phyloP scores from a whole-genome alignment of 1,140 invertebrate species.

The Drosophila nigromelanica region DNA sequence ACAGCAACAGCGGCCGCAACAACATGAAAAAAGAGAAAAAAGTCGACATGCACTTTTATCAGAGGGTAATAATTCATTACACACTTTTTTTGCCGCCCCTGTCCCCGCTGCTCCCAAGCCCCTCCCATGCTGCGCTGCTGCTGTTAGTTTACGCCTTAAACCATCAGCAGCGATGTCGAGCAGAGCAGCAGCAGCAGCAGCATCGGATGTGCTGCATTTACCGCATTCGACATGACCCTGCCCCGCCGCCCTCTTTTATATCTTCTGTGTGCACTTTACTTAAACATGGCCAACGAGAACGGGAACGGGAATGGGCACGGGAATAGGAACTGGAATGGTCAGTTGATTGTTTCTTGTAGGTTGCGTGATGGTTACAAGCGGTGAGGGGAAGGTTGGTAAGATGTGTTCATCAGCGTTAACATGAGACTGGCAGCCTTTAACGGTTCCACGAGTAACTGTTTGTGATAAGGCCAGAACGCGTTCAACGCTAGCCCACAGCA shows the following conservation, averaged over 20 bases:
- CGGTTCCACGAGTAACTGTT: constrained; percentile 45
- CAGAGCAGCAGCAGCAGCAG: constrained; percentile 17
- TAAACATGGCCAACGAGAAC: not conserved
- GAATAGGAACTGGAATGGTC: constrained; percentile 20
- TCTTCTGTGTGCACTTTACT: constrained; percentile 25
- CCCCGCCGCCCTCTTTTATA: constrained; percentile 13
- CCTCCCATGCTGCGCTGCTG: constrained; percentile 15
- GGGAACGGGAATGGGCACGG: constrained; percentile 15
- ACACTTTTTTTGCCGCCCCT: constrained; percentile 65
- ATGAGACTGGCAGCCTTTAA: constrained; percentile 50
- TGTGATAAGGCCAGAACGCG: constrained; percentile 38
- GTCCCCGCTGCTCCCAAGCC: not conserved
- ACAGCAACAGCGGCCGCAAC: constrained; percentile 21
- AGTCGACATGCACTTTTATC: constrained; percentile 78
- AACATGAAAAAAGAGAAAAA: constrained; percentile 32
- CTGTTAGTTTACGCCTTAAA: constrained; percentile 47
- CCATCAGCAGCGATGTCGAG: constrained; percentile 39
- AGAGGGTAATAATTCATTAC: constrained; percentile 81
- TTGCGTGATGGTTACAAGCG: constrained; percentile 29
- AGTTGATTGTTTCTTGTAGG: constrained; percentile 51
- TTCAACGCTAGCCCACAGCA: constrained; percentile 16
- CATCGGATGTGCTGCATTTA: constrained; percentile 57
- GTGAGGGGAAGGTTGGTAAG: constrained; percentile 10
- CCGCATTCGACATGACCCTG: constrained; percentile 63
- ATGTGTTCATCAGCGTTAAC: constrained; percentile 54